phyloP scores from a whole-genome alignment of 1,140 invertebrate genomes.

The Coelopa frigida region DNA sequence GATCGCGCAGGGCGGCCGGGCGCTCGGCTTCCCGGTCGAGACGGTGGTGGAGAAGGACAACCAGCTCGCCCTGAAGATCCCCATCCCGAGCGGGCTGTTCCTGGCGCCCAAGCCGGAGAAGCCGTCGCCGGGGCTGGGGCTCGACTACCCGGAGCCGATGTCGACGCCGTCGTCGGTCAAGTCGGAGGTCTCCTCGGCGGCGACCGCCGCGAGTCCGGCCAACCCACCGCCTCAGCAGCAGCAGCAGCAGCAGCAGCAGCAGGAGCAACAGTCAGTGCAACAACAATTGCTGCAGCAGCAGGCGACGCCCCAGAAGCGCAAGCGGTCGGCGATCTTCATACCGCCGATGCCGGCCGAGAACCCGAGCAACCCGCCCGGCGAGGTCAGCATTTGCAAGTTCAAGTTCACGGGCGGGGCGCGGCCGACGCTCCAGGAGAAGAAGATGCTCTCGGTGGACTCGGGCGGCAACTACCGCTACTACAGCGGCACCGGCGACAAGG shows the following conservation, averaged over 20 bases:
- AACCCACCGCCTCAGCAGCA: constrained; percentile 21
- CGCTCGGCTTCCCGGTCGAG: constrained; percentile 25
- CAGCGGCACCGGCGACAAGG: constrained; percentile 68
- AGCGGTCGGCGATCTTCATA: constrained; percentile 73
- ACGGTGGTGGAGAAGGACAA: constrained; percentile 43
- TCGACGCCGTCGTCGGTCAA: constrained; percentile 8
- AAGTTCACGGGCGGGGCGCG: constrained; percentile 86
- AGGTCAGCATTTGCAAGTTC: constrained; percentile 86
- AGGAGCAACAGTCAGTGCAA: constrained; percentile 19
- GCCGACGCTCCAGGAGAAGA: constrained; percentile 80
- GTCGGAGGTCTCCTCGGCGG: constrained; percentile 30
- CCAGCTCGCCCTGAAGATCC: constrained; percentile 37
- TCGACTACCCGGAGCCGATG: constrained; percentile 16
- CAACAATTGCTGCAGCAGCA: constrained; percentile 18
- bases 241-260: constrained; percentile 18
- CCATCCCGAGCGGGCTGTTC: constrained; percentile 35
- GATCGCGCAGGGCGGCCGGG: constrained; percentile 1
- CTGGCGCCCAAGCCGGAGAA: constrained; percentile 8
- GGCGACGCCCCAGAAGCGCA: constrained; percentile 57
- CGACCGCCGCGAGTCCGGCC: constrained; percentile 10
- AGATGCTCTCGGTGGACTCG: constrained; percentile 79
- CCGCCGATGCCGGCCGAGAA: constrained; percentile 67
- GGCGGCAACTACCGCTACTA: constrained; percentile 81
- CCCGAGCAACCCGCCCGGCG: constrained; percentile 63
- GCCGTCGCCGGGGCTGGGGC: background rate